Conservation (phyloP, 2,113 vertebrate species). For the Jacana jacana region DNA sequence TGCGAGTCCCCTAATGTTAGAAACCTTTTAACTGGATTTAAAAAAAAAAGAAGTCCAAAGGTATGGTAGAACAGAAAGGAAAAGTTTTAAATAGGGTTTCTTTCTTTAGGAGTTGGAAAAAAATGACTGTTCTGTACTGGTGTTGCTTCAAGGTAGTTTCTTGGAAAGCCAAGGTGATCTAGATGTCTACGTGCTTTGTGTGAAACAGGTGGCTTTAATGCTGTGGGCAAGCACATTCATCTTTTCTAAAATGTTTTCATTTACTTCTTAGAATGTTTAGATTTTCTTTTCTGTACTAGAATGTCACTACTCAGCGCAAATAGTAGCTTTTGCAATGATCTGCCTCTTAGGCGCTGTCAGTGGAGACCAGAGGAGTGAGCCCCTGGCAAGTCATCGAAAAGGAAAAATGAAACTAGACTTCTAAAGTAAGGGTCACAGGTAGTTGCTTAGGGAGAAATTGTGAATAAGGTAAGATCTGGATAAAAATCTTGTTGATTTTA, state of each 20-base stretch:
- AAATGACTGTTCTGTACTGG: neutral
- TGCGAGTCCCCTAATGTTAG: neutral
- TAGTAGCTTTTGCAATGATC: neutral
- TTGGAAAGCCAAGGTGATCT: neutral
- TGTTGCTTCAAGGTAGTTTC: neutral
- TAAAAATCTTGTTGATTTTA: neutral
- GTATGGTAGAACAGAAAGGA: neutral
- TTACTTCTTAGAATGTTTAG: neutral
- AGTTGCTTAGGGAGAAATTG: neutral
- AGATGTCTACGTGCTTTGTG: neutral
- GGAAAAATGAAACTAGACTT: neutral
- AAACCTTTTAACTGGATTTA: neutral
- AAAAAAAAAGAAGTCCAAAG: neutral
- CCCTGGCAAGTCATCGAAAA: neutral
- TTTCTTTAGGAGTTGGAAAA: neutral
- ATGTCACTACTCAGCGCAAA: neutral
- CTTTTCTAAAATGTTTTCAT: neutral
- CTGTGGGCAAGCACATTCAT: neutral
- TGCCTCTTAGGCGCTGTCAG: neutral
- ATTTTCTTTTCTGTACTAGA: neutral
- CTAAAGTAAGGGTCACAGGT: neutral
- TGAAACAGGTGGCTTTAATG: neutral
- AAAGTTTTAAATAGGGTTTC: neutral
- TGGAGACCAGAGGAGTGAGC: neutral
- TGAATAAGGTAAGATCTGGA: neutral